Conservation (phyloP, 2,797 vertebrate species). For the Hemitrygon akajei region DNA sequence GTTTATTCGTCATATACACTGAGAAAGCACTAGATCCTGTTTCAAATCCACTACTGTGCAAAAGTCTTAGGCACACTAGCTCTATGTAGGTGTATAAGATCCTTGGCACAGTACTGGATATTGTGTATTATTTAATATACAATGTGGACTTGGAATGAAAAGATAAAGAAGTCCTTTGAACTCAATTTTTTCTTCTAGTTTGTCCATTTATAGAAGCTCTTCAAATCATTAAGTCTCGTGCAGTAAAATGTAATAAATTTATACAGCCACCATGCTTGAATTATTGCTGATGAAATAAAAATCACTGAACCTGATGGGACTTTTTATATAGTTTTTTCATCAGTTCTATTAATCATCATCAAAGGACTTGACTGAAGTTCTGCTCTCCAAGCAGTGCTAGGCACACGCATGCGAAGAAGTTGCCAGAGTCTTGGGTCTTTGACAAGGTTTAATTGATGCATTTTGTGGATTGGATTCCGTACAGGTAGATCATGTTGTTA, state of each 20-base stretch:
- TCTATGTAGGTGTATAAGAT: no score
- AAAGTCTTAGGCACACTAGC: no score
- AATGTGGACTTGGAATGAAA: background rate
- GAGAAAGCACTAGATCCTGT: no score
- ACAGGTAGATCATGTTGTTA: no score
- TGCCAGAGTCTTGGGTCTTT: no score
- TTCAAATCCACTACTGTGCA: no score
- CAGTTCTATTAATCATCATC: background rate
- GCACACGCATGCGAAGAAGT: background rate
- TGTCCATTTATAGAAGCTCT: background rate
- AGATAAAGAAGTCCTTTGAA: background rate
- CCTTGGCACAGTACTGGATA: background rate
- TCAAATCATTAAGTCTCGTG: background rate
- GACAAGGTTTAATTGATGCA: no score
- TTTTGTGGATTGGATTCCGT: no score
- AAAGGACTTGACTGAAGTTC: background rate
- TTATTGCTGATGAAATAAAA: background rate
- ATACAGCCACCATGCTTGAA: background rate
- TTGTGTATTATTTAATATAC: background rate
- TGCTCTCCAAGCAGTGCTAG: background rate
- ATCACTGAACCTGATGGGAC: background rate
- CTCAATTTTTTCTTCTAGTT: background rate
- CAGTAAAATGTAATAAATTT: background rate
- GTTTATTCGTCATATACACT: no score
- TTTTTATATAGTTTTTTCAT: background rate